These are phyloP conservation scores for Ploceus nigricollis DNA, from an alignment of 2,113 vertebrate species.

Conservation along the genomic window DNA sequence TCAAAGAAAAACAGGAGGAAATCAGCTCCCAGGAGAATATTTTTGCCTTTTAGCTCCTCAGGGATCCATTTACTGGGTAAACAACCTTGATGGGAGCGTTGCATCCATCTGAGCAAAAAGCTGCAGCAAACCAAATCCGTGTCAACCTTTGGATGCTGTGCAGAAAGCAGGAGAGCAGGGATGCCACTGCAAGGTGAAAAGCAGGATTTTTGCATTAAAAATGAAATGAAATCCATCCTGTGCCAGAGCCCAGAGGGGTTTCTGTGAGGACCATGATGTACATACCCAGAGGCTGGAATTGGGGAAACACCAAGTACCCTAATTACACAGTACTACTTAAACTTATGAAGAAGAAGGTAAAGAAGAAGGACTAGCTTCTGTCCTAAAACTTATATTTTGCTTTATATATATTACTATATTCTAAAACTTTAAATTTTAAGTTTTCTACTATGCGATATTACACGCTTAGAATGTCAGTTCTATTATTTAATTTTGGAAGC, in stretches of 20 bases:
- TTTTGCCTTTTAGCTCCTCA: not conserved
- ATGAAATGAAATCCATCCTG: not conserved
- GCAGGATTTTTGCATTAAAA: not conserved
- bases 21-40: not conserved
- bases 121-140: not conserved
- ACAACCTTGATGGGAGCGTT: constrained; percentile 3
- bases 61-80: constrained; percentile 31
- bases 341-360: not conserved
- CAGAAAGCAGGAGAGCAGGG: not conserved
- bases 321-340: not conserved
- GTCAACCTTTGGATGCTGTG: not conserved
- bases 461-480: not conserved
- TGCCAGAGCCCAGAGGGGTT: not conserved
- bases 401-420: not conserved
- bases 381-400: not conserved
- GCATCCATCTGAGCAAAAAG: not conserved
- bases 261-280: not conserved
- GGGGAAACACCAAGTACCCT: not conserved
- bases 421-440: not conserved
- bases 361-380: not conserved
- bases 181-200: not conserved
- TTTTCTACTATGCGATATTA: not conserved
- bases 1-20: constrained; percentile 11
- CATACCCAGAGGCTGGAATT: not conserved
- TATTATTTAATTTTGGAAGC: not conserved